phyloP scores from a whole-genome alignment of 2,888 invertebrate species.

The Drosophila tripunctata region DNA sequence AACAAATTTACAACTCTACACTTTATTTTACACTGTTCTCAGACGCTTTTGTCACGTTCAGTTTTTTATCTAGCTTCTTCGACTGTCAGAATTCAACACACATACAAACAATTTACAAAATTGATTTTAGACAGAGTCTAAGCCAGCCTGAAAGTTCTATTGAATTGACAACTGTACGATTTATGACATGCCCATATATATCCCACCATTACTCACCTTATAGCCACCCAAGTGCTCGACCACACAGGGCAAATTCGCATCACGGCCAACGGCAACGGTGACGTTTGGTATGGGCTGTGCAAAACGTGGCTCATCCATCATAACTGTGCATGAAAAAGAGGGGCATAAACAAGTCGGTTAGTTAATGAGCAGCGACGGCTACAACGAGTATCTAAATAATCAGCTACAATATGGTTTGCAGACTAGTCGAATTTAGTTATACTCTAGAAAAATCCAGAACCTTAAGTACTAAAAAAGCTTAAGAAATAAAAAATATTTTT shows the following conservation, averaged over 20 bases:
- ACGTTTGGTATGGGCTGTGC: conserved; percentile 96
- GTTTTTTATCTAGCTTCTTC: conserved; percentile 33
- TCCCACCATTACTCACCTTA: conserved; percentile 91
- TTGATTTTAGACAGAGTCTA: conserved; percentile 74
- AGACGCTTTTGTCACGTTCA: conserved; percentile 35
- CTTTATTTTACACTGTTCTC: background rate
- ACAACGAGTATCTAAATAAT: conserved; percentile 8
- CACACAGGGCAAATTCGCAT: conserved; percentile 95
- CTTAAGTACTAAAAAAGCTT: background rate
- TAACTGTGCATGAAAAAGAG: conserved; percentile 87
- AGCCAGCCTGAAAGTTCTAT: conserved; percentile 49
- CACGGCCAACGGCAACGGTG: conserved; percentile 94
- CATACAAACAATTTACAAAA: conserved; percentile 57
- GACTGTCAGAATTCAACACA: conserved; percentile 40
- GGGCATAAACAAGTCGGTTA: conserved; percentile 55
- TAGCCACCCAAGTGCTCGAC: conserved; percentile 95
- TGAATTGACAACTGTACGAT: conserved; percentile 51
- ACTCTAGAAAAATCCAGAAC: background rate
- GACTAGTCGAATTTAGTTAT: background rate
- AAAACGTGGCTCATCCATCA: conserved; percentile 94
- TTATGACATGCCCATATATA: too few species aligned
- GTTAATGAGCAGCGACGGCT: conserved; percentile 56
- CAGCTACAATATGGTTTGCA: background rate
- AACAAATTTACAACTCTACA: background rate
- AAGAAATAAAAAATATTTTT: background rate